phyloP scores from a whole-genome alignment of 2,113 vertebrate species.

The Delphinus delphis region DNA sequence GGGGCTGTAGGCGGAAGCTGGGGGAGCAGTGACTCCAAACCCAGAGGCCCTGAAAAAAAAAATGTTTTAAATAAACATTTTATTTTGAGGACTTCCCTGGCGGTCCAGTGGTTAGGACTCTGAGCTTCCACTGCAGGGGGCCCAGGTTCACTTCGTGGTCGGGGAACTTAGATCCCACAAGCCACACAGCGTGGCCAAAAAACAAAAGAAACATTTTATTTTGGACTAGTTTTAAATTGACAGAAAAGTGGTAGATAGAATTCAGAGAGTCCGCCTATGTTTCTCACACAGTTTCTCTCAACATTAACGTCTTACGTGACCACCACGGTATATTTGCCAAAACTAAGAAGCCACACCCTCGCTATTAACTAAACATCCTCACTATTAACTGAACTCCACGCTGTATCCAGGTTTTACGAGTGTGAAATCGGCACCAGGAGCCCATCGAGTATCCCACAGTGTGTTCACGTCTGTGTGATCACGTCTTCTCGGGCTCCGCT shows the following conservation, averaged over 20 bases:
- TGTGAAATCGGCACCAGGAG: too few species aligned
- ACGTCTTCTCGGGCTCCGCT: not conserved
- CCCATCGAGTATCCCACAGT: not conserved
- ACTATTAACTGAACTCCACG: not conserved
- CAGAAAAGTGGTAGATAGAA: not conserved
- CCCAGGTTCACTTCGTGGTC: not conserved
- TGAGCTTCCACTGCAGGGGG: not conserved
- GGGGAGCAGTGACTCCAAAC: not conserved
- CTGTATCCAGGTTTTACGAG: not conserved
- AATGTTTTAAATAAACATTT: not conserved
- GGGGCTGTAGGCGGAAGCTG: accelerated
- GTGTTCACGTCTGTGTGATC: accelerated
- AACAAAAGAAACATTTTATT: not conserved
- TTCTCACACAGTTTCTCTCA: not conserved
- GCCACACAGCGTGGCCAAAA: not conserved
- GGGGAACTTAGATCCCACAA: not conserved
- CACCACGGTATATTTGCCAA: not conserved
- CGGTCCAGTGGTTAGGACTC: not conserved
- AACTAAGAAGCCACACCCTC: not conserved
- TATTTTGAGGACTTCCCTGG: not conserved
- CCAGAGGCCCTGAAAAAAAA: not conserved
- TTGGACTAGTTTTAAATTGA: not conserved
- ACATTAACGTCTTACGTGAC: too few species aligned
- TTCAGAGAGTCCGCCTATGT: not conserved
- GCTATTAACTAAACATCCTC: not conserved